A percentile compares a stretch with the other conserved stretches of the same genome.
phyloP scores from a whole-genome alignment of 64 coral and sea anemone species.

The Dendronephthya gigantea region DNA sequence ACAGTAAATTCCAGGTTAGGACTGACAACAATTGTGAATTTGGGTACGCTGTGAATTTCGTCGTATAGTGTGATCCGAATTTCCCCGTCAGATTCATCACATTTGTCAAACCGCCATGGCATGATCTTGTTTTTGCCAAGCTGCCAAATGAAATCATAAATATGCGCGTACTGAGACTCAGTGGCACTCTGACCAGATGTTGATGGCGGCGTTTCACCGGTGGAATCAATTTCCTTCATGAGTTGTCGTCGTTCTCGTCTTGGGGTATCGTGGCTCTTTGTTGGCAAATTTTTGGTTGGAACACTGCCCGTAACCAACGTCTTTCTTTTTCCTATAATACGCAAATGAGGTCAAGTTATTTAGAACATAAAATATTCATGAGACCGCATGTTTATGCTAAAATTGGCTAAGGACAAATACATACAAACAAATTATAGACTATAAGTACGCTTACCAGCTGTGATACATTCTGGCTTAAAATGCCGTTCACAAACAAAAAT shows the following conservation, averaged over 20 bases:
- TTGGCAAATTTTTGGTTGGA: constrained; percentile 12
- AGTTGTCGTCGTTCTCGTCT: background rate
- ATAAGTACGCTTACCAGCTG: background rate
- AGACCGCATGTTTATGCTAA: background rate
- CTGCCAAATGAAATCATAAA: background rate
- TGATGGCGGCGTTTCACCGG: background rate
- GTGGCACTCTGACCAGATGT: background rate
- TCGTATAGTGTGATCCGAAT: background rate
- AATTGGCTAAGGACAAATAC: background rate
- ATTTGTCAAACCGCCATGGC: background rate
- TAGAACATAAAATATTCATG: constrained; percentile 3
- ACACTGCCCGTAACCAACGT: background rate
- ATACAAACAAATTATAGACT: background rate
- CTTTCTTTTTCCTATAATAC: background rate
- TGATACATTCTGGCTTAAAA: too few relatives aligned
- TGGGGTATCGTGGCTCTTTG: background rate
- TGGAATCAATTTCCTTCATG: background rate
- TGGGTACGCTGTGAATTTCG: background rate
- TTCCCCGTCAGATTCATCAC: background rate
- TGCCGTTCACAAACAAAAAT: too few relatives aligned
- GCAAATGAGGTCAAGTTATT: background rate
- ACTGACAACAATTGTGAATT: constrained; percentile 6
- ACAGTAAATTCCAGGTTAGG: background rate
- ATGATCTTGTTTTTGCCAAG: background rate
- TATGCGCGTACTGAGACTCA: background rate